Evolutionary conservation across 2,113 vertebrate genomes (phyloP).

Genomic region (Silurus glanis): DNA sequence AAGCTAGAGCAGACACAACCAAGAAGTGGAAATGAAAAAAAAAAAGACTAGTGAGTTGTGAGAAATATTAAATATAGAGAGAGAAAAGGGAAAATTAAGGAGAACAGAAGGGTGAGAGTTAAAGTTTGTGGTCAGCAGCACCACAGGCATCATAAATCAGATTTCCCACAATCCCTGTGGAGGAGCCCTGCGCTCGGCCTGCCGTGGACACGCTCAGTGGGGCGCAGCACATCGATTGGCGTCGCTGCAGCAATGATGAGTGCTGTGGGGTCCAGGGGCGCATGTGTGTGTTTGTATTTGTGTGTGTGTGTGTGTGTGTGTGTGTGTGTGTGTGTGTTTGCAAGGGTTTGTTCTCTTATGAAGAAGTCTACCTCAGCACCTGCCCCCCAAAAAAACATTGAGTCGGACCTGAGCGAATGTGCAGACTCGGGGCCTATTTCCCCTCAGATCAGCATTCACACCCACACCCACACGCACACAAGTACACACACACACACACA

Average conservation of each 20-base stretch:
- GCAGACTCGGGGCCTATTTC: conserved; percentile 72
- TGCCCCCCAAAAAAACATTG: conserved; percentile 48
- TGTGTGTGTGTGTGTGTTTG: not conserved
- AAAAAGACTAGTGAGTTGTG: not conserved
- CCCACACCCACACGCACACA: conserved; percentile 61
- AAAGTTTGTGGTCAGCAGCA: conserved; percentile 79
- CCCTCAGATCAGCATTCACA: conserved; percentile 67
- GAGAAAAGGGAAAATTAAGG: conserved; percentile 27
- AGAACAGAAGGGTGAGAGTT: conserved; percentile 46
- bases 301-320: conserved; percentile 39
- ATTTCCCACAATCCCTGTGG: conserved; percentile 79
- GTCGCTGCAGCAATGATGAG: conserved; percentile 74
- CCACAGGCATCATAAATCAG: conserved; percentile 79
- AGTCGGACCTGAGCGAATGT: conserved; percentile 61
- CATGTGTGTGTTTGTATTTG: conserved; percentile 25
- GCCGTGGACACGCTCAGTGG: conserved; percentile 75
- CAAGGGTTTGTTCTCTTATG: conserved; percentile 42
- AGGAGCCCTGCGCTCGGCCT: conserved; percentile 72
- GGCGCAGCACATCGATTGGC: conserved; percentile 79
- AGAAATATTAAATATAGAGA: conserved; percentile 7
- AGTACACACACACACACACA: conserved; percentile 43
- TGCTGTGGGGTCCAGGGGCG: conserved; percentile 67
- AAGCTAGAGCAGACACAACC: not conserved
- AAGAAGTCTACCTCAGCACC: conserved; percentile 60
- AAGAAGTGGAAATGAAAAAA: not conserved